These are phyloP conservation scores for Ichneumoninae sp. DNA, from an alignment of 2,888 invertebrate species.

Conservation along the genomic window DNA sequence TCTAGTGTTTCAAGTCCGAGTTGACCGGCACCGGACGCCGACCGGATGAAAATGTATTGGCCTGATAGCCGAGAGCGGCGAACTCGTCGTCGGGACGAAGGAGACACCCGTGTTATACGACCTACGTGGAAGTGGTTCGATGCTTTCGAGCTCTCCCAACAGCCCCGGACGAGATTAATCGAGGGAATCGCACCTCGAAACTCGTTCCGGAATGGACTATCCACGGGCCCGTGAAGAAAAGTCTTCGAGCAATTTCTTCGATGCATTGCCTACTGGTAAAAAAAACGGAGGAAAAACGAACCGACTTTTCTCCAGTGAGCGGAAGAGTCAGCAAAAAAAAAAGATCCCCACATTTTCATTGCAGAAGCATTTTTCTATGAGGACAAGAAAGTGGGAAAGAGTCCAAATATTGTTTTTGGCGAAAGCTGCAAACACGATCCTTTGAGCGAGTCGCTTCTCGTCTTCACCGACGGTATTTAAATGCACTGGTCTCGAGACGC, in stretches of 20 bases:
- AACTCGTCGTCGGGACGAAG: neutral
- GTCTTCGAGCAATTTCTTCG: neutral
- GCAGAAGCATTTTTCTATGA: too few species aligned
- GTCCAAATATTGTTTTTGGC: too few species aligned
- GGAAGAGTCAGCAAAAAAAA: neutral
- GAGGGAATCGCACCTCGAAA: conserved; percentile 20
- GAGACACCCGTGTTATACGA: conserved; percentile 18
- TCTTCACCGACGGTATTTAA: too few species aligned
- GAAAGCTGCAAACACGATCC: too few species aligned
- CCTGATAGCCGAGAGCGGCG: conserved; percentile 35
- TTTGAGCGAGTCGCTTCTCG: too few species aligned
- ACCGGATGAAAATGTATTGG: conserved; percentile 73
- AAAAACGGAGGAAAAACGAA: neutral
- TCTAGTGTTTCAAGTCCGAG: conserved; percentile 79
- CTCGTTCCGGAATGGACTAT: conserved; percentile 4
- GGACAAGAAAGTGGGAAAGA: too few species aligned
- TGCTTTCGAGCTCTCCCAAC: conserved; percentile 6
- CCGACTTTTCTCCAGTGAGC: neutral
- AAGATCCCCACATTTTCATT: too few species aligned
- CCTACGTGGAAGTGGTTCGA: conserved; percentile 25
- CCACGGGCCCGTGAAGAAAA: neutral
- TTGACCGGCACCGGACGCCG: conserved; percentile 41
- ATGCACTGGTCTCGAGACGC: too few species aligned
- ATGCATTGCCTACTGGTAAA: neutral
- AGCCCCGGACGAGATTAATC: conserved; percentile 24